phyloP scores from a whole-genome alignment of 2,888 invertebrate species.

The Enchytraeus crypticus region DNA sequence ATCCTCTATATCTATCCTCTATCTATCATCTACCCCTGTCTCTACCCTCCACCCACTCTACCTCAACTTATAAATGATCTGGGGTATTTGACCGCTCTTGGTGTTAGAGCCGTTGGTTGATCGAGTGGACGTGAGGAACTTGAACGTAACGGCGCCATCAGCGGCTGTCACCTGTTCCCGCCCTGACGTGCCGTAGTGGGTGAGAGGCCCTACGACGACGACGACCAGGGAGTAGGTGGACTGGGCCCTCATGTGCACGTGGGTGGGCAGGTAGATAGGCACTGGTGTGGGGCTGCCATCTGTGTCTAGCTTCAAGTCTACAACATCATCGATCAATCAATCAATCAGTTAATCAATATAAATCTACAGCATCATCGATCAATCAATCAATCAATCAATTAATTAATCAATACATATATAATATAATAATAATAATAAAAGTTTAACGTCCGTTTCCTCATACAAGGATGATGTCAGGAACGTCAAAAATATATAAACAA shows the following conservation, averaged over 20 bases:
- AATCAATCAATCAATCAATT: too few species aligned
- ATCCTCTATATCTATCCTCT: too few species aligned
- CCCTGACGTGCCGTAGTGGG: conserved; percentile 12
- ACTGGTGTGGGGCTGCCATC: conserved; percentile 7
- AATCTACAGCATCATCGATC: too few species aligned
- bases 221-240: conserved; percentile 8
- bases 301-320: conserved; percentile 2
- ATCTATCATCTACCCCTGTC: too few species aligned
- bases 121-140: conserved; percentile 11
- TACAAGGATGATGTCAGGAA: too few species aligned
- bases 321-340: neutral
- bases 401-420: too few species aligned
- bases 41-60: too few species aligned
- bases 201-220: conserved; percentile 8
- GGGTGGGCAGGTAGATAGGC: conserved; percentile 8
- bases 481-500: too few species aligned
- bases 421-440: too few species aligned
- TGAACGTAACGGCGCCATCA: conserved; percentile 12
- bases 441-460: too few species aligned
- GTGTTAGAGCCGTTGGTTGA: conserved; percentile 15
- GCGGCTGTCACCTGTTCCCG: conserved; percentile 4
- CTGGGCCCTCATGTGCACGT: neutral
- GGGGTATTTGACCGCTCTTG: conserved; percentile 18
- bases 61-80: too few species aligned
- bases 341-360: too few species aligned